These are phyloP conservation scores for Sitta europaea DNA, from an alignment of 2,113 vertebrate species.

Conservation along the genomic window DNA sequence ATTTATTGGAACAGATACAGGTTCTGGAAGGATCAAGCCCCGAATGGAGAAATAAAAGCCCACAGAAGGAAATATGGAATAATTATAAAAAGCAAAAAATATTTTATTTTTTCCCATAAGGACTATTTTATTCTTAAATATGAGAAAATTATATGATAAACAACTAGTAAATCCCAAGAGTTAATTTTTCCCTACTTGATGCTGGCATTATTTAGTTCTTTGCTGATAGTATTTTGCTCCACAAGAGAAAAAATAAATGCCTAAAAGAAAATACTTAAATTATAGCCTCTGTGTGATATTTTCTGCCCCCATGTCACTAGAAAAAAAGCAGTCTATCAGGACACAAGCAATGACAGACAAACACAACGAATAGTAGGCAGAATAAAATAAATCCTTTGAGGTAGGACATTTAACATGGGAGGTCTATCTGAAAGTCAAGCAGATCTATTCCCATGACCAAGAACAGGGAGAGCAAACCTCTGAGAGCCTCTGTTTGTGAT, in stretches of 20 bases:
- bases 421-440: not conserved
- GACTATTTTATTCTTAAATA: not conserved
- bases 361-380: not conserved
- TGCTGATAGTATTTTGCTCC: not conserved
- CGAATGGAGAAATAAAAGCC: not conserved
- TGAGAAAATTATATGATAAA: not conserved
- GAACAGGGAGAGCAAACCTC: not conserved
- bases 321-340: not conserved
- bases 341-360: not conserved
- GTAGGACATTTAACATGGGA: not conserved
- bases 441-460: not conserved
- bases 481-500: not conserved
- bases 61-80: not conserved
- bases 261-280: not conserved
- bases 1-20: not conserved
- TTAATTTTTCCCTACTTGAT: not conserved
- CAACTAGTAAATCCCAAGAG: not conserved
- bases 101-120: fast-evolving
- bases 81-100: not conserved
- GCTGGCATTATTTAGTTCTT: not conserved
- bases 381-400: not conserved
- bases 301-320: not conserved
- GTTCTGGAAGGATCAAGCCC: not conserved
- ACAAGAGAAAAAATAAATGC: not conserved
- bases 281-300: not conserved